Conservation (phyloP, 2,113 vertebrate genomes). For the Cyanistes caeruleus region DNA sequence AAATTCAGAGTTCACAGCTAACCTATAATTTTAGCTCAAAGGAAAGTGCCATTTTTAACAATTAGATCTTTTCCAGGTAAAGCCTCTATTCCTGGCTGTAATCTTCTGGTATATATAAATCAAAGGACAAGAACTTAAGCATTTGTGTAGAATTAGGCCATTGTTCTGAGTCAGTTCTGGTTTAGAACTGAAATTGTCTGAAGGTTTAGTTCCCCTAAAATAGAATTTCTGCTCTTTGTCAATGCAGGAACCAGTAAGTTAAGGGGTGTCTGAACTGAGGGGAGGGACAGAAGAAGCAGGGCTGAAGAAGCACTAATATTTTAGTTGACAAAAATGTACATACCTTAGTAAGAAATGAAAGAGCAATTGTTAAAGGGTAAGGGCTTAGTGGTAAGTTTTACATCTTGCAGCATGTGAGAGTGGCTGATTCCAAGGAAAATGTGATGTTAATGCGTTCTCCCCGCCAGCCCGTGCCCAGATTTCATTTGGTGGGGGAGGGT, state of each 20-base stretch:
- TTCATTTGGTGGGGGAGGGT: background rate
- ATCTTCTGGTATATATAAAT: background rate
- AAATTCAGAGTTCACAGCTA: background rate
- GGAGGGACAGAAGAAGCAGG: conserved; percentile 22
- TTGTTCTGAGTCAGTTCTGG: background rate
- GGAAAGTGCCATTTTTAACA: background rate
- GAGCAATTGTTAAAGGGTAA: conserved; percentile 62
- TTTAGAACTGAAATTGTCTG: background rate
- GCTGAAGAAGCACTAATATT: conserved; percentile 27
- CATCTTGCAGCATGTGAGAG: conserved; percentile 20
- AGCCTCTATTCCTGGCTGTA: background rate
- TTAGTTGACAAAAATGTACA: conserved; percentile 60
- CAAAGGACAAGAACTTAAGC: background rate
- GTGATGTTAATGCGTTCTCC: conserved; percentile 11
- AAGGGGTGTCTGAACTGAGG: conserved; percentile 10
- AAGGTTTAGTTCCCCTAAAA: background rate
- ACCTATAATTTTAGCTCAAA: background rate
- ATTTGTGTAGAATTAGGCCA: background rate
- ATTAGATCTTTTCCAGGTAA: background rate
- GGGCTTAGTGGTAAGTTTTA: conserved; percentile 29
- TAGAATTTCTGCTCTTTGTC: background rate
- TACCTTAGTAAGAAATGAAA: conserved; percentile 70
- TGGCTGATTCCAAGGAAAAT: conserved; percentile 4
- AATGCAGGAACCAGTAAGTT: background rate
- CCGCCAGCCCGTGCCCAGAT: conserved; percentile 42